phyloP scores from a whole-genome alignment of 2,797 vertebrate species.

The Lagorchestes hirsutus region DNA sequence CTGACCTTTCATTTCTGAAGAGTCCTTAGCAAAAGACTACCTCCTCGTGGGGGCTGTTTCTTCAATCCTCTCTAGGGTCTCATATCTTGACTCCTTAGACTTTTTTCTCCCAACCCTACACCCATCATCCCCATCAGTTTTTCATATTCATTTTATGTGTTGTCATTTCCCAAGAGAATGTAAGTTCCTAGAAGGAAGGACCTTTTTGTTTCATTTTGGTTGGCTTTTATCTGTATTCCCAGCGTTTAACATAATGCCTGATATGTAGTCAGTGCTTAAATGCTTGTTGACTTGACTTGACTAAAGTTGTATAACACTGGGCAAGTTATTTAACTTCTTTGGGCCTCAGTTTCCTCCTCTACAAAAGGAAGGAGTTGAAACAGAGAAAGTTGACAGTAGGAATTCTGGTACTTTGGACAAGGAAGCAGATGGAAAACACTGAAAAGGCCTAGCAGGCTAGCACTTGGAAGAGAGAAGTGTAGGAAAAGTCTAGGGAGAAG shows the following conservation, averaged over 20 bases:
- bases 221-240: not conserved
- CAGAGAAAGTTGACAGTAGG: too few relatives aligned
- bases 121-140: not conserved
- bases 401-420: not conserved
- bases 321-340: not conserved
- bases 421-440: not conserved
- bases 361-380: not conserved
- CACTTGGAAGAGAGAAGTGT: not conserved
- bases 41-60: not conserved
- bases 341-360: not conserved
- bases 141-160: not conserved
- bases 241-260: not conserved
- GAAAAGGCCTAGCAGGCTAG: not conserved
- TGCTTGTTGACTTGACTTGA: not conserved
- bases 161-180: not conserved
- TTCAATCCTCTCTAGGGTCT: not conserved
- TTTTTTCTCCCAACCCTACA: not conserved
- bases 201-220: not conserved
- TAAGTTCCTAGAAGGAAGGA: not conserved
- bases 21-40: not conserved
- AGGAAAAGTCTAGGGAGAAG: not conserved
- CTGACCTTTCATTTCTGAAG: not conserved
- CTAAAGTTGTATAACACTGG: not conserved
- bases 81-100: not conserved
- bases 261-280: not conserved